Base-by-base conservation (phyloP, 2,888 invertebrate genomes). In the Odontocolon sp. region DNA sequence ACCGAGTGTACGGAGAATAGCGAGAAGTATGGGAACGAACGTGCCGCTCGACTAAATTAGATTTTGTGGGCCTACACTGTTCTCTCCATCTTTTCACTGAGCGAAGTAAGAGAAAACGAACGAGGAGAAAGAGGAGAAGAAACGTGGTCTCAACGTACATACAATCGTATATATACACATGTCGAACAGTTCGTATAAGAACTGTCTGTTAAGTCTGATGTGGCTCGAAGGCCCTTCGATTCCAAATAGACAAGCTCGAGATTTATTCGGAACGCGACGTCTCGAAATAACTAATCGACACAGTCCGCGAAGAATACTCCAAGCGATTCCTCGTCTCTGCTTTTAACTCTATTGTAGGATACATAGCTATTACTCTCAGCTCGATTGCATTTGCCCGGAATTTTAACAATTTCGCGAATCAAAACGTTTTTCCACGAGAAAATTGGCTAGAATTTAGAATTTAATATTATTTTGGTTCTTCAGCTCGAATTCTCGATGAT, bases 211-310 rank as follows among this genome's bases (percentile, higher is more conserved):
- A 36, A 47, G 47, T 45, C 45, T 54, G 56, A 26, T 56, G 57
- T 64, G 54, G 9, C 47, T 47, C 59, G 14, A 14, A 56, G 57
- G 63, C 68, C 72, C 72, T 77, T 77, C 72, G 68, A 77, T 72
- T 69, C 78, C 74, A 81, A 84, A 85, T 82, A 68, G 81, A 80
- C 82, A 68, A 80, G 74, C 71, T 45, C 31, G 74, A 56, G 80
- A 81, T 85, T 80, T 83, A 81, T 84, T 84, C 85, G 81, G 70
- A 66, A 80, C 84, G 80, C 83, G 79, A 52, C 70, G 71, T 74
- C 80, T 81, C 69, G 78, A 80, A 83, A 84, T 85, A 85, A 82
- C 81, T 80, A 81, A 70, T 71, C 77, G 75, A 64, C 75, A 67
- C 52, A 16, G 33, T 31, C 28, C 36, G 16, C n/a, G 33, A 23